A percentile compares a stretch with the other conserved stretches of the same genome.
phyloP scores from a whole-genome alignment of 2,888 invertebrate species.

The Ditylenchus weischeri region DNA sequence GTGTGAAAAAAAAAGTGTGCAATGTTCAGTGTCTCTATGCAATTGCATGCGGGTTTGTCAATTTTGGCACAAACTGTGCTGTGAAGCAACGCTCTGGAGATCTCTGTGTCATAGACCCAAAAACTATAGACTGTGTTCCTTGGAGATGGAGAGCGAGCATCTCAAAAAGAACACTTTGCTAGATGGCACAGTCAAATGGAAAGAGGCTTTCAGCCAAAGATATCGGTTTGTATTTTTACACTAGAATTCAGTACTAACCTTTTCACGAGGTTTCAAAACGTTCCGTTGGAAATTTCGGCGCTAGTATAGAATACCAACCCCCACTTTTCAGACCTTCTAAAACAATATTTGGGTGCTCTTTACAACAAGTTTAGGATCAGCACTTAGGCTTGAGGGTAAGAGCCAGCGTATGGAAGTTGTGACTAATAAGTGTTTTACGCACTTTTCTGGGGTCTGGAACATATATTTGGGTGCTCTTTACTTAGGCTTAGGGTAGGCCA shows the following conservation, averaged over 20 bases:
- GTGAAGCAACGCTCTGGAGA: slow-evolving; percentile 25
- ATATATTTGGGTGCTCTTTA: no score
- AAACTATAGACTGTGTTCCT: slow-evolving; percentile 28
- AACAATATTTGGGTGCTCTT: no score
- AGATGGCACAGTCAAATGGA: slow-evolving; percentile 59
- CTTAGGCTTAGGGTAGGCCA: no score
- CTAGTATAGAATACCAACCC: no score
- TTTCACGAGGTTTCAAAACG: no score
- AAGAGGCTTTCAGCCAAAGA: slow-evolving; percentile 62
- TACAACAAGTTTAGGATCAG: no score
- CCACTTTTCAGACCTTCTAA: no score
- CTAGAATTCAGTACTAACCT: background rate
- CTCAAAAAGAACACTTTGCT: slow-evolving; percentile 16
- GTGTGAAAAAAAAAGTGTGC: background rate
- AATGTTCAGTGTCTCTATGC: slow-evolving; percentile 26
- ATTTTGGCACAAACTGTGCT: slow-evolving; percentile 19
- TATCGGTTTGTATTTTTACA: slow-evolving; percentile 44
- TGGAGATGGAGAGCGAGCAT: slow-evolving; percentile 25
- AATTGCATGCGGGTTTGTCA: slow-evolving; percentile 26
- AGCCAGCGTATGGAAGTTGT: no score
- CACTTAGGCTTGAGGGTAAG: no score
- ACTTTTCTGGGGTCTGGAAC: no score
- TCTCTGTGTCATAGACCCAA: slow-evolving; percentile 21
- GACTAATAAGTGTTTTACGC: no score
- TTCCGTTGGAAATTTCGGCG: no score